phyloP scores from a whole-genome alignment of 2,113 vertebrate species.

The Patagioenas fasciata region DNA sequence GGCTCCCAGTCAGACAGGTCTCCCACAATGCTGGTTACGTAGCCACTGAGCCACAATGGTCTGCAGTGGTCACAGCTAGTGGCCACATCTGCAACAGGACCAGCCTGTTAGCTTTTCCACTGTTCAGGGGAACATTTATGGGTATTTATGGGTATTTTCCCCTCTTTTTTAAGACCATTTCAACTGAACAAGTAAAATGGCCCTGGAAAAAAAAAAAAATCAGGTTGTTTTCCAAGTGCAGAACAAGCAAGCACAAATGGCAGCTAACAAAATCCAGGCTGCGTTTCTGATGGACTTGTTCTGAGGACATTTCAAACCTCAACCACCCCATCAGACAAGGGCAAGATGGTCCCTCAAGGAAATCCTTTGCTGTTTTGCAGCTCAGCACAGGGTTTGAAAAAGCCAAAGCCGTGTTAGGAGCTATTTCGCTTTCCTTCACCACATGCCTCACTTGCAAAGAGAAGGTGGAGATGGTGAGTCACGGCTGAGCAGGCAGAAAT shows the following conservation, averaged over 20 bases:
- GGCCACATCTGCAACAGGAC: neutral
- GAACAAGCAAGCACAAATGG: neutral
- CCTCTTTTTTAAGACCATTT: neutral
- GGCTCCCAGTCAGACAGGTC: neutral
- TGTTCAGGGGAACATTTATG: neutral
- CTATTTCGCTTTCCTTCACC: neutral
- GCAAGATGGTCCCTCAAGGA: neutral
- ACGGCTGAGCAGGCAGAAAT: neutral
- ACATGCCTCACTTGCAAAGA: accelerated
- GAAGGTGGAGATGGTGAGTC: neutral
- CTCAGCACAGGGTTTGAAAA: neutral
- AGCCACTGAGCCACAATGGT: neutral
- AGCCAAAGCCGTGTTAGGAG: neutral
- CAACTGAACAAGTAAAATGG: neutral
- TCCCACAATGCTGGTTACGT: accelerated
- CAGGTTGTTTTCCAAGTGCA: neutral
- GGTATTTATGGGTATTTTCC: accelerated
- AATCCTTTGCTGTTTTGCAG: neutral
- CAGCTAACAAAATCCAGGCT: neutral
- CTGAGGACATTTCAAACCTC: neutral
- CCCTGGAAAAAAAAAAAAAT: neutral
- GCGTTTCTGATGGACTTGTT: neutral
- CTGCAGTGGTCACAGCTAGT: neutral
- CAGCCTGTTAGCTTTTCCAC: neutral
- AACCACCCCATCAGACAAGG: neutral